Base-by-base conservation (phyloP, 1,140 invertebrate genomes). In the Luehdorfia chinensis region DNA sequence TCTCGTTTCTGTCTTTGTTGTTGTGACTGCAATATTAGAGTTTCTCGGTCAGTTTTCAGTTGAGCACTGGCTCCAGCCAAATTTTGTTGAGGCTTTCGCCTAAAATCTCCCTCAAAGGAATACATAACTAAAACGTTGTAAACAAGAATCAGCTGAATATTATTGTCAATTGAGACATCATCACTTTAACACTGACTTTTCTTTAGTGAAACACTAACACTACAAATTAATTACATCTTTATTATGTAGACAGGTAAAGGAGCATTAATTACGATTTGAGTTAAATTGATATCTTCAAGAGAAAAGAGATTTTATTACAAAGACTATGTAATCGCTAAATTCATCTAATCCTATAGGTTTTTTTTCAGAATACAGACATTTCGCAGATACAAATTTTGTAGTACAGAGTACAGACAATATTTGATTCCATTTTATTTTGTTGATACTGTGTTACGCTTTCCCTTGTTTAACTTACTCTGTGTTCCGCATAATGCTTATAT, bases 61-160 rank as follows among this genome's bases (percentile, higher is more conserved):
- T 88, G 87, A 41, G 74, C 71, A 84, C 94, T 96, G 2, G 94
- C 93, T 28, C 97, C 97, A 32, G 95, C 92, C 57, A 98, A 89
- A 87, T 95, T 97, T 87, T 98, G 96, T 55, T 95, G 90, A 0
- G 97, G 97, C 75, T 91, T 93, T 32, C 94, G 89, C 50, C 94
- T 90, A 78, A 95, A 96, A 72, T 98, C 94, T 33, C 97, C 97
- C 74, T 98, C 96, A 84, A 98, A 98, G 74, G 93, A 94, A 81
- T 95, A 95, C 90, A 90, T 90, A 32, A 36, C 59, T 76, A 54
- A 43, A 69, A 57, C 33, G 46, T 59, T 66, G 57, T 67, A 73
- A 69, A 70, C 62, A 68, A 55, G 18, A 57, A 63, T 66, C 61
- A 70, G 61, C 61, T 64, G 66, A 66, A 75, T 50, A 32, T 45